Base-by-base conservation (phyloP, 2,888 invertebrate genomes). In the Mechanitis messenoides region DNA sequence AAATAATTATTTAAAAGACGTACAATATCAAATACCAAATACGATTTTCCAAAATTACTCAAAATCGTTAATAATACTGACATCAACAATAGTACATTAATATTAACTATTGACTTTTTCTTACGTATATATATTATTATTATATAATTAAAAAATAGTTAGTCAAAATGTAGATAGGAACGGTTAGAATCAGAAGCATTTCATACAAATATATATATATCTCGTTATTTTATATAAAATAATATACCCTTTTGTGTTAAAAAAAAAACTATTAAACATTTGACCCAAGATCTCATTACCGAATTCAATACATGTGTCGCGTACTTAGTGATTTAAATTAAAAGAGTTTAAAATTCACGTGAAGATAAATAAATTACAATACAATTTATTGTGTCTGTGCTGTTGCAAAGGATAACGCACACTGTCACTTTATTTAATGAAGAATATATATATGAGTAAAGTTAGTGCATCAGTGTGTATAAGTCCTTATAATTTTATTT, bases 231-330 rank as follows among this genome's bases (percentile, higher is more conserved):
- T 50, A 31, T 31, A 6, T 31, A 31, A 6, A 6, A 50, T 2
- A 31, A 1, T 3, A 42, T 9, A 42, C 11, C 6, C 42, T 42
- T 5, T 35, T 6, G 4, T 5, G 35, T 35, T 42, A 42, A 1
- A 42, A 11, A 3, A 42, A 7, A 3, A 42, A 9, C 31, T 11
- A 2, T 31, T 1, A 50, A 7, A 50, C 3, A 9, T 42, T 50
- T 6, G 54, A 60, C 56, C 58, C 54, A 70, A 75, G 78, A 75
- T 77, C 74, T 78, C 73, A 69, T 64, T 65, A 70, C 71, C 77
- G 77, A 77, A 75, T 78, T 75, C 72, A 56, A 45, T 55, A 60
- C 53, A 58, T 58, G 60, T 47, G 55, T 33, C 46, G 35, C 50
- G 76, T 77, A 77, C 74, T 75, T 75, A 74, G 69, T 65, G 56